Percentiles rank a stretch among this genome's conserved stretches.
Conservation (phyloP, 2,797 vertebrate genomes). For the Ispidina lecontei region DNA sequence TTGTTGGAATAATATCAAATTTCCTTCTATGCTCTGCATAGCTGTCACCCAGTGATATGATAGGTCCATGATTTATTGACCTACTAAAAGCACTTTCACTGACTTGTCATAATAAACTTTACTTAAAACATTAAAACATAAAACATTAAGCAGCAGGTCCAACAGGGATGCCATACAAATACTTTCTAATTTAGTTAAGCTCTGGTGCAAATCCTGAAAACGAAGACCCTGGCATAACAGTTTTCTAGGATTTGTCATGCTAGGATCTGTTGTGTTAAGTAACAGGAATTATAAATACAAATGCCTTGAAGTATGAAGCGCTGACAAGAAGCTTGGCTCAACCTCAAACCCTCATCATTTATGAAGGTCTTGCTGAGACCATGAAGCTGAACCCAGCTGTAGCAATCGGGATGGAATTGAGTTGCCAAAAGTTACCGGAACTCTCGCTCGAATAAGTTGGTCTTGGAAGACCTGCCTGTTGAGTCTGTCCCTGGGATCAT, state of each 20-base stretch:
- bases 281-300: slow-evolving; percentile 76
- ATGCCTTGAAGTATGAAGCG: slow-evolving; percentile 78
- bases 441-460: not conserved
- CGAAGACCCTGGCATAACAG: slow-evolving; percentile 67
- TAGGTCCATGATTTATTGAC: slow-evolving; percentile 82
- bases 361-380: slow-evolving; percentile 16
- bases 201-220: slow-evolving; percentile 76
- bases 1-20: slow-evolving; percentile 77
- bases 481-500: not conserved
- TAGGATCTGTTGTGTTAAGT: slow-evolving; percentile 72
- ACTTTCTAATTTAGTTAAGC: slow-evolving; percentile 64
- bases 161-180: slow-evolving; percentile 50
- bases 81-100: slow-evolving; percentile 82
- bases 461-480: not conserved
- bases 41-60: slow-evolving; percentile 82
- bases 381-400: slow-evolving; percentile 21
- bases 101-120: slow-evolving; percentile 82
- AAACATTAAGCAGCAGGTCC: slow-evolving; percentile 61
- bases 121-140: slow-evolving; percentile 71
- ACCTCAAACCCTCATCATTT: slow-evolving; percentile 9
- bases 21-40: slow-evolving; percentile 75
- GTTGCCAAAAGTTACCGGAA: not conserved
- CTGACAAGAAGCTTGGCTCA: slow-evolving; percentile 79
- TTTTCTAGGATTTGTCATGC: slow-evolving; percentile 73
- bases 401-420: not conserved